phyloP scores from a whole-genome alignment of 2,113 vertebrate genomes.

The Elgaria multicarinata region DNA sequence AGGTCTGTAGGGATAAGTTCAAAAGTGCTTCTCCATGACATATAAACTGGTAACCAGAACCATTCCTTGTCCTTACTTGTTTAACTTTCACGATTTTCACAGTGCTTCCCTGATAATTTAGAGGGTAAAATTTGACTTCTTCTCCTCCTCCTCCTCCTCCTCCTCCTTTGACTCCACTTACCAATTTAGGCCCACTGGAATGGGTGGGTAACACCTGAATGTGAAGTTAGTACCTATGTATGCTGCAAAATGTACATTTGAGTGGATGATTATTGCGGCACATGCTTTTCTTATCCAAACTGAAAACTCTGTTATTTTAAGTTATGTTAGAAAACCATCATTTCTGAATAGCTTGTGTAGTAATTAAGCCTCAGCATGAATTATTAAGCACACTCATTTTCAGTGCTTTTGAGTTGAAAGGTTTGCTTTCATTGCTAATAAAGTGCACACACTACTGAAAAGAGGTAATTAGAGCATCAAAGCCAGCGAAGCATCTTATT shows the following conservation, averaged over 20 bases:
- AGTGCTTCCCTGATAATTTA: background rate
- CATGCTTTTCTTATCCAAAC: slow-evolving; percentile 29
- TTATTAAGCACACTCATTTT: slow-evolving; percentile 69
- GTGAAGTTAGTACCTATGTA: background rate
- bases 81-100: background rate
- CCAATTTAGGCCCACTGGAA: background rate
- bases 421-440: slow-evolving; percentile 65
- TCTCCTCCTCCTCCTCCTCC: no score
- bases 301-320: slow-evolving; percentile 29
- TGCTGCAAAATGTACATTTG: slow-evolving; percentile 3
- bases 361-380: slow-evolving; percentile 62
- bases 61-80: background rate
- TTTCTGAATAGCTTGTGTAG: slow-evolving; percentile 48
- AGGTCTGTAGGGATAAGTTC: background rate
- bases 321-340: slow-evolving; percentile 47
- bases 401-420: slow-evolving; percentile 60
- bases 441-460: slow-evolving; percentile 56
- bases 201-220: background rate
- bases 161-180: background rate
- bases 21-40: background rate
- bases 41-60: background rate
- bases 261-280: slow-evolving; percentile 17
- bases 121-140: background rate
- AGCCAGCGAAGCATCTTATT: slow-evolving; percentile 70
- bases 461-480: slow-evolving; percentile 73